Percentiles rank a stretch among this genome's conserved stretches.
These are phyloP conservation scores for Lota lota DNA, from an alignment of 2,113 vertebrate genomes.

Conservation along the genomic window DNA sequence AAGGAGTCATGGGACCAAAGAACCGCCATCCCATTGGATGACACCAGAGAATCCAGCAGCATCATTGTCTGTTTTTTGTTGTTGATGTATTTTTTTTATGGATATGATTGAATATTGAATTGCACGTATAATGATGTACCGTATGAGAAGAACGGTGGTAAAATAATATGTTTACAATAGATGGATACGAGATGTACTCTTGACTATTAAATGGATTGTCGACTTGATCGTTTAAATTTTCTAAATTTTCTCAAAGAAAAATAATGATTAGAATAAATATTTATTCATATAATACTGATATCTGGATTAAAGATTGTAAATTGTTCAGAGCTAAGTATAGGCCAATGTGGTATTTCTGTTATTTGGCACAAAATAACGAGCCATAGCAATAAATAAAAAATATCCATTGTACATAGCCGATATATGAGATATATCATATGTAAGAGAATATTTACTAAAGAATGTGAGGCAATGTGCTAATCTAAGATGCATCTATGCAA, in stretches of 20 bases:
- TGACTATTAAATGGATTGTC: conserved; percentile 73
- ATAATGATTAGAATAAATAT: background rate
- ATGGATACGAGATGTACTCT: conserved; percentile 66
- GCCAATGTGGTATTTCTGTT: no score
- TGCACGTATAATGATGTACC: conserved; percentile 73
- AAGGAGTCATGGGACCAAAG: conserved; percentile 65
- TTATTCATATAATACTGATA: background rate
- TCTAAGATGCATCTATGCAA: no score
- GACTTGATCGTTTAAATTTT: conserved; percentile 27
- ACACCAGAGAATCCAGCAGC: conserved; percentile 69
- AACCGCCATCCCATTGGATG: conserved; percentile 64
- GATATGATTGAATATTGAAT: conserved; percentile 62
- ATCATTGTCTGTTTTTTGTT: conserved; percentile 69
- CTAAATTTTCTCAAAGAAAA: conserved; percentile 6
- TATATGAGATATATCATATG: no score
- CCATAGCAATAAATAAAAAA: no score
- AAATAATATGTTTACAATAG: conserved; percentile 72
- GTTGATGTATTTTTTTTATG: conserved; percentile 3
- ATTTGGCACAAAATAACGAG: no score
- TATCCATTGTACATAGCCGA: no score
- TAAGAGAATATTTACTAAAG: no score
- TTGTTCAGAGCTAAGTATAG: no score
- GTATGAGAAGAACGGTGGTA: conserved; percentile 68
- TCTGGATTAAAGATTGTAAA: background rate
- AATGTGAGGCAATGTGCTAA: no score